Conservation (phyloP, 2,888 invertebrate genomes). For the Chymomyza fuscimana region DNA sequence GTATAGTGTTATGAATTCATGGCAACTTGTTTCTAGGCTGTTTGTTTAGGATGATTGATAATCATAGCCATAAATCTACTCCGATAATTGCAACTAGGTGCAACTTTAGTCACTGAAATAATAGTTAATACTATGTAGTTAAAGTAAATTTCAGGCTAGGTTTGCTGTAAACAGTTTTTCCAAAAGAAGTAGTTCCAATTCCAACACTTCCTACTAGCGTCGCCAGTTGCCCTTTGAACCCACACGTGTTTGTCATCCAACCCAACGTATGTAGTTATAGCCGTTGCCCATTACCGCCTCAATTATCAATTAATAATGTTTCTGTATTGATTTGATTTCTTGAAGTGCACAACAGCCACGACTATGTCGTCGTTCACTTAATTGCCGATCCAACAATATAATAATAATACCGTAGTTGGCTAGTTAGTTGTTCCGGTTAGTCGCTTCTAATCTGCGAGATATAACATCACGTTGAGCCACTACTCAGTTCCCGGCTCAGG, state of each 20-base stretch:
- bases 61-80: background rate
- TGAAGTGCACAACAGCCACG: slow-evolving; percentile 16
- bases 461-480: background rate
- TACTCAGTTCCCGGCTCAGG: background rate
- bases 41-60: background rate
- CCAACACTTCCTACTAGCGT: background rate
- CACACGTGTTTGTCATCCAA: background rate
- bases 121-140: background rate
- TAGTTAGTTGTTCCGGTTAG: slow-evolving; percentile 26
- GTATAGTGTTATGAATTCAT: background rate
- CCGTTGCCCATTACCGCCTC: background rate
- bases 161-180: background rate
- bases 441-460: slow-evolving; percentile 4
- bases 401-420: slow-evolving; percentile 1
- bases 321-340: slow-evolving; percentile 27
- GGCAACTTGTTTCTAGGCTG: background rate
- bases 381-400: slow-evolving; percentile 15
- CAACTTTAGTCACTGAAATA: background rate
- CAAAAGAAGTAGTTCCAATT: background rate
- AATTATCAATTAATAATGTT: slow-evolving; percentile 28
- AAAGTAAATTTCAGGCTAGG: background rate
- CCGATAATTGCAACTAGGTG: background rate
- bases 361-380: slow-evolving; percentile 19
- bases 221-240: background rate
- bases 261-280: background rate